phyloP scores from a whole-genome alignment of 2,113 vertebrate genomes.

The Datnioides undecimradiatus region DNA sequence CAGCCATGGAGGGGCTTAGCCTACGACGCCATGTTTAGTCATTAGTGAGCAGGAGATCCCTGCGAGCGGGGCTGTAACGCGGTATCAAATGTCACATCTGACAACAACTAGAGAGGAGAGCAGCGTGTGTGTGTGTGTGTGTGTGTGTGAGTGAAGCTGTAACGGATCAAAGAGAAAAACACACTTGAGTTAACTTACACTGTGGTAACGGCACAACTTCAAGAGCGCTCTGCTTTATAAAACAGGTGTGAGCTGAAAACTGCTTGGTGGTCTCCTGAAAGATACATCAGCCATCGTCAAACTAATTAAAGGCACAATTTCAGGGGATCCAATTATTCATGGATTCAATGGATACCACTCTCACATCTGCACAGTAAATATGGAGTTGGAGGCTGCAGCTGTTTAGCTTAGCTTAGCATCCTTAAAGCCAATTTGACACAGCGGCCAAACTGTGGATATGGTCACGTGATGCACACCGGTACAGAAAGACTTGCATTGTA shows the following conservation, averaged over 20 bases:
- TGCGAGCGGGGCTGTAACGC: conserved; percentile 35
- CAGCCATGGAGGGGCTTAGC: conserved; percentile 63
- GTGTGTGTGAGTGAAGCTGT: not conserved
- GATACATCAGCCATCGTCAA: not conserved
- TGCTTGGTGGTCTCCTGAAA: not conserved
- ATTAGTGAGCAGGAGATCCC: conserved; percentile 56
- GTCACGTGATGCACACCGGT: too few relatives aligned
- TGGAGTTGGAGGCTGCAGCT: not conserved
- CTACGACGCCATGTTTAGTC: conserved; percentile 72
- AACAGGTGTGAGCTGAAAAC: not conserved
- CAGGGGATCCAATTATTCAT: too few relatives aligned
- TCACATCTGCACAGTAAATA: not conserved
- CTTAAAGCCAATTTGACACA: too few relatives aligned
- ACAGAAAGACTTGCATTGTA: too few relatives aligned
- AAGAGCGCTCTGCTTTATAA: not conserved
- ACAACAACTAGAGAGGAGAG: conserved; percentile 59
- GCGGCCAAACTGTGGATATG: too few relatives aligned
- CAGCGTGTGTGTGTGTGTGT: conserved; percentile 16
- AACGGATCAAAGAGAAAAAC: conserved; percentile 51
- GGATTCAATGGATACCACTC: not conserved
- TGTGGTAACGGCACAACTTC: not conserved
- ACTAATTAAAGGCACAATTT: not conserved
- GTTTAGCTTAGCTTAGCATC: too few relatives aligned
- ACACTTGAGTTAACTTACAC: conserved; percentile 12
- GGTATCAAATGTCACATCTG: conserved; percentile 68